Conservation (phyloP, 2,888 invertebrate species). For the Gymnosoma rotundatum region DNA sequence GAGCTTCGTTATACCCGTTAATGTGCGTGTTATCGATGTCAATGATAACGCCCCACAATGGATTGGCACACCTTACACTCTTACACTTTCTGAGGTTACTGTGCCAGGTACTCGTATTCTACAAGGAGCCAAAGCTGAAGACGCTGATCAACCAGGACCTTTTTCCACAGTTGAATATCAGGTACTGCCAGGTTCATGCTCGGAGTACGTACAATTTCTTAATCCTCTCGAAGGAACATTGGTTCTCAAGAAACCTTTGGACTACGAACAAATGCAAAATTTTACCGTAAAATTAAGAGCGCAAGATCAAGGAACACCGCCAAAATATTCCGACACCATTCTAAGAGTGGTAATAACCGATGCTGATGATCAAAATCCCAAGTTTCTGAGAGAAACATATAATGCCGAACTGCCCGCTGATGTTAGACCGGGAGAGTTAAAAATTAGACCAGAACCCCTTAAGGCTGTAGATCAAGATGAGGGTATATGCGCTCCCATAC, state of each 20-base stretch:
- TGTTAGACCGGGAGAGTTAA: slow-evolving; percentile 83
- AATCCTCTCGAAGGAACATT: slow-evolving; percentile 93
- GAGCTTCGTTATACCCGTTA: slow-evolving; percentile 82
- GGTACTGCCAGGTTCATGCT: slow-evolving; percentile 89
- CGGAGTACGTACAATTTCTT: slow-evolving; percentile 91
- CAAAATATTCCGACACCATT: slow-evolving; percentile 88
- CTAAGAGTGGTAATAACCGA: slow-evolving; percentile 91
- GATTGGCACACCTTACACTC: slow-evolving; percentile 90
- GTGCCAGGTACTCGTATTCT: slow-evolving; percentile 88
- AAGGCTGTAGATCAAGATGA: slow-evolving; percentile 89
- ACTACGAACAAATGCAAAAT: slow-evolving; percentile 90
- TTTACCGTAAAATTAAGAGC: slow-evolving; percentile 90
- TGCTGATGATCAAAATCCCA: slow-evolving; percentile 96
- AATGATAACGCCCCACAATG: slow-evolving; percentile 95
- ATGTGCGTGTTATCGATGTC: slow-evolving; percentile 91
- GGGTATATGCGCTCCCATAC: slow-evolving; percentile 81
- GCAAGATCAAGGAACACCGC: slow-evolving; percentile 91
- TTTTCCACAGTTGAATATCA: slow-evolving; percentile 93
- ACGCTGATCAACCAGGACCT: slow-evolving; percentile 94
- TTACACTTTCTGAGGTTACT: slow-evolving; percentile 92
- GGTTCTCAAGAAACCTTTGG: slow-evolving; percentile 90
- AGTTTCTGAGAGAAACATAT: slow-evolving; percentile 89
- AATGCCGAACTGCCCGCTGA: slow-evolving; percentile 87
- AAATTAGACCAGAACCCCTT: slow-evolving; percentile 88
- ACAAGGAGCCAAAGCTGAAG: slow-evolving; percentile 90